Base-by-base conservation (phyloP, 2,888 invertebrate genomes). In the Sylvicola cinctus region DNA sequence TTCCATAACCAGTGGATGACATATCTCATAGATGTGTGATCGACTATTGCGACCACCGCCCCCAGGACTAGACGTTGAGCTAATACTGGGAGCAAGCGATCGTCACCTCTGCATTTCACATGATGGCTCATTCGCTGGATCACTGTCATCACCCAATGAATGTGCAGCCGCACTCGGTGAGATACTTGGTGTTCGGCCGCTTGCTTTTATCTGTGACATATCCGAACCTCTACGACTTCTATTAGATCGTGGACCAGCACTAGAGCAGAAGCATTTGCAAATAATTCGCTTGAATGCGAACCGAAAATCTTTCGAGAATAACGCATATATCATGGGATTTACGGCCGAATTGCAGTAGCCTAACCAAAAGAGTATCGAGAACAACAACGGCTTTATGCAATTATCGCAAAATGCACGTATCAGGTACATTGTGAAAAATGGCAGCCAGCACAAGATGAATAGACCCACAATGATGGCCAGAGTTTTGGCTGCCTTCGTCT, bases 331-430 rank as follows among this genome's bases (percentile, higher is more conserved):
- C 52, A 87, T 74, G 0, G 93, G 93, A 55, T 93, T 95, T 44
- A 93, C 79, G 4, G 91, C 93, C 2, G 88, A 88, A 58, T 95
- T 95, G 61, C 90, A 88, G 61, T 95, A 95, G 2, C 95, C 96
- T 40, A 96, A 66, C 93, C 95, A 96, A 61, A 95, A 93, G 14
- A 91, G 70, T 17, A 93, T 70, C 10, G 87, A 84, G 62, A 91
- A 91, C 36, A 88, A 65, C 37, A 85, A 62, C 1, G 76, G 75
- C 41, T 80, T 74, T 27, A 90, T 84, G 55, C 88, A 88, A 39
- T 76, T 68, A 29, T 70, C 74, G 52, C 84, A 87, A 54, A 85
- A 91, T 0, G 88, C 90, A 10, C 85, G 68, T 36, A 90, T 70
- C 32, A 91, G 68, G 56, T 93, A 93, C 62, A 90, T 83, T 31